phyloP scores from a whole-genome alignment of 37 sponge, comb jelly and placozoan genomes.

The Spongia lamella region DNA sequence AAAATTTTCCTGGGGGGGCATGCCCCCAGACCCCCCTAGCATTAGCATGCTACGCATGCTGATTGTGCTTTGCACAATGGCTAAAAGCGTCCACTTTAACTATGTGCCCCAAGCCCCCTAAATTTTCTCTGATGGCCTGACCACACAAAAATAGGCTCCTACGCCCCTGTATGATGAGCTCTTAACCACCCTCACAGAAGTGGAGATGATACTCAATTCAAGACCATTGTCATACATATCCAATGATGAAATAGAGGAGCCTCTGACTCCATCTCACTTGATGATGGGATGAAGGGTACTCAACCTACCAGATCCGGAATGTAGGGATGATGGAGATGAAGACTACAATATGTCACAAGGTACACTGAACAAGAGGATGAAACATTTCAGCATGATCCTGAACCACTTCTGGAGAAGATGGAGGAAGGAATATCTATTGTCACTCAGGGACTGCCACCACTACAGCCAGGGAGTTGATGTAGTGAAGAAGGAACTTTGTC shows the following conservation, averaged over 20 bases:
- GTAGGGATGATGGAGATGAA: background rate
- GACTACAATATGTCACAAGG: background rate
- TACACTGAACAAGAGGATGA: background rate
- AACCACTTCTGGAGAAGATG: conserved; percentile 37
- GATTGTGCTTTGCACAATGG: too few species aligned
- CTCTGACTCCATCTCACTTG: conserved; percentile 26
- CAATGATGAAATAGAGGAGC: conserved; percentile 24
- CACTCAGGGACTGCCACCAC: conserved; percentile 10
- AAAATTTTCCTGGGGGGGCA: too few species aligned
- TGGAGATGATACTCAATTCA: conserved; percentile 14
- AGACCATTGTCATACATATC: conserved; percentile 14
- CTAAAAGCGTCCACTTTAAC: too few species aligned
- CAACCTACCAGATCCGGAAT: background rate
- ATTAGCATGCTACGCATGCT: too few species aligned
- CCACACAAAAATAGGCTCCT: too few species aligned
- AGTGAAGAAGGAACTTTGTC: background rate
- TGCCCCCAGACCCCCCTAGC: too few species aligned
- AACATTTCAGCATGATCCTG: background rate
- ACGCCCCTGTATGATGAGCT: too few species aligned
- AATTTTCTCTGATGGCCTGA: too few species aligned
- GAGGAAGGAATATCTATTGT: conserved; percentile 23
- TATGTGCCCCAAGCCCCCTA: too few species aligned
- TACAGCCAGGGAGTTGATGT: background rate
- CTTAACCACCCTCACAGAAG: conserved; percentile 11
- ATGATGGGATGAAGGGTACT: conserved; percentile 6